Percentiles rank a stretch among this genome's conserved stretches.
These are phyloP conservation scores for Natrix natrix DNA, from an alignment of 2,797 vertebrate genomes.

Conservation along the genomic window DNA sequence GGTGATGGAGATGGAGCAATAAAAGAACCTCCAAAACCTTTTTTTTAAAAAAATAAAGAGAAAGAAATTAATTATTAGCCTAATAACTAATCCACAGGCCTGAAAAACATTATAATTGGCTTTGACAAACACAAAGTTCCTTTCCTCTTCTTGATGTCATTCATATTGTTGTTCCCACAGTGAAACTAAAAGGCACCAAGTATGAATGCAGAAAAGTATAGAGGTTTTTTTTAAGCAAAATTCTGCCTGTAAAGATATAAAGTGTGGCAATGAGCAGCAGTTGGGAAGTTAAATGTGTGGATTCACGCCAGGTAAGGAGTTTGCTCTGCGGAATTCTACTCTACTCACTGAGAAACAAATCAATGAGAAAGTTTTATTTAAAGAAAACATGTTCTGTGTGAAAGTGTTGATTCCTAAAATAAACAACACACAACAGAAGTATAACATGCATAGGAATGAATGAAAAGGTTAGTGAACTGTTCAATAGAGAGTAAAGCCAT, in stretches of 20 bases:
- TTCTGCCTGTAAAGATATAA: not conserved
- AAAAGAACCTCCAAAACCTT: conserved; percentile 81
- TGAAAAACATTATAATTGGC: not conserved
- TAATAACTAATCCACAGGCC: not conserved
- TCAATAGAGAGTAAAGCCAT: not conserved
- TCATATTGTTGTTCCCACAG: not conserved
- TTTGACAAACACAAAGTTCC: not conserved
- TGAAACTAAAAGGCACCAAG: not conserved
- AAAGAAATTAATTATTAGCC: not conserved
- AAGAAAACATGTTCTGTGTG: not conserved
- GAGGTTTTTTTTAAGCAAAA: not conserved
- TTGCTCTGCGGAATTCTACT: not conserved
- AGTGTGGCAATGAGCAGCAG: not conserved
- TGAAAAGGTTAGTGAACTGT: not conserved
- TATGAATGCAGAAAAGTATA: not conserved
- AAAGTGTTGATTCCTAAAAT: not conserved
- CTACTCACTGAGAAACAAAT: not conserved
- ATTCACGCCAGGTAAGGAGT: not conserved
- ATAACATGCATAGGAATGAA: not conserved
- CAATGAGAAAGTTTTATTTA: not conserved
- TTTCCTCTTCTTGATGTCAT: not conserved
- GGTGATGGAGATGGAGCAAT: conserved; percentile 78
- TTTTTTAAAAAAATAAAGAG: conserved; percentile 23
- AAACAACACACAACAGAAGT: not conserved
- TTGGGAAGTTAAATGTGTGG: not conserved